Evolutionary conservation across 2,888 invertebrate genomes (phyloP).

Genomic region (Rotaria sp.): DNA sequence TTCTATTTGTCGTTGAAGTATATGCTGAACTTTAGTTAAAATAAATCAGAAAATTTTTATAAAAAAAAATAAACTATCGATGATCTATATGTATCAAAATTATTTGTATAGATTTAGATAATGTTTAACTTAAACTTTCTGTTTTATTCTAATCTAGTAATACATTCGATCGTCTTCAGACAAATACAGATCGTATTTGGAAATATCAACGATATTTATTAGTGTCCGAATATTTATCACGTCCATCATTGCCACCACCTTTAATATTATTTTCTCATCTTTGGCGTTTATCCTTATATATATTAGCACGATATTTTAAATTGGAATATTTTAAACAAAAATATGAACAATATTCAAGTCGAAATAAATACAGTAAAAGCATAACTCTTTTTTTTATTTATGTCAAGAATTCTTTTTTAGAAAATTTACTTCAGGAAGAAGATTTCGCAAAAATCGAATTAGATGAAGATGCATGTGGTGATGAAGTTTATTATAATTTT

Average conservation of each 20-base stretch:
- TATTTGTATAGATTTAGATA: not conserved
- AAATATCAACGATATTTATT: constrained; percentile 51
- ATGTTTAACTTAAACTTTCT: too few relatives aligned
- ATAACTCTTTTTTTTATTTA: not conserved
- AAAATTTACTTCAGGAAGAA: not conserved
- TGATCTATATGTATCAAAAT: too few relatives aligned
- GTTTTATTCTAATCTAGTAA: not conserved
- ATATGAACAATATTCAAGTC: not conserved
- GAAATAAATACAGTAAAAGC: not conserved
- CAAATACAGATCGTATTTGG: constrained; percentile 52
- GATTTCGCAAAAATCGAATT: not conserved
- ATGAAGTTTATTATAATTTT: not conserved
- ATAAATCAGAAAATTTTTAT: too few relatives aligned
- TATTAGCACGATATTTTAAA: not conserved
- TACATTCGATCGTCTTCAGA: constrained; percentile 43
- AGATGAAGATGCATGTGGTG: not conserved
- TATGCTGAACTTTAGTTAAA: too few relatives aligned
- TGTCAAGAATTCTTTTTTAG: not conserved
- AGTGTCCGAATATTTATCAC: constrained; percentile 50
- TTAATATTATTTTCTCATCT: constrained; percentile 46
- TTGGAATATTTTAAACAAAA: not conserved
- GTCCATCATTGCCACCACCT: constrained; percentile 51
- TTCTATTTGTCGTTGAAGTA: too few relatives aligned
- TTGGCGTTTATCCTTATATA: not conserved
- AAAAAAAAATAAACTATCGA: too few relatives aligned